Percentiles rank a stretch among this genome's conserved stretches.
phyloP scores from a whole-genome alignment of 2,113 vertebrate species.

The Marcusenius ussheri region DNA sequence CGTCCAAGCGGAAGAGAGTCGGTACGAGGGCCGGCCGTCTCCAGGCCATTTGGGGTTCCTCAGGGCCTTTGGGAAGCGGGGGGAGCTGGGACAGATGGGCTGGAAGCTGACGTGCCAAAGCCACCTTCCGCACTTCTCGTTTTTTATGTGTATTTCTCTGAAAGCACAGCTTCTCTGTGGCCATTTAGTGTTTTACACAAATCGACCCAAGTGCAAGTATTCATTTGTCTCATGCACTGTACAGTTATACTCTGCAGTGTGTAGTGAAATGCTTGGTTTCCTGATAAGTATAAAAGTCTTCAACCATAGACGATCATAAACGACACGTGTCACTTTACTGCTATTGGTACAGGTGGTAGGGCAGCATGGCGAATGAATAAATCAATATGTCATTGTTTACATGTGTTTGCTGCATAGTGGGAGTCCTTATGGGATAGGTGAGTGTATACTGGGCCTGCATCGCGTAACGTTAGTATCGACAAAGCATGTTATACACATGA shows the following conservation, averaged over 20 bases:
- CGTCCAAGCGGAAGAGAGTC: constrained; percentile 10
- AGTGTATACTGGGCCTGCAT: not conserved
- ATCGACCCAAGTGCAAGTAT: not conserved
- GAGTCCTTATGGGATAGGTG: not conserved
- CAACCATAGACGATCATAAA: not conserved
- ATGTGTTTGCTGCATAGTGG: not conserved
- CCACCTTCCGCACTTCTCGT: not conserved
- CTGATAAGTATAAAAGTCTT: not conserved
- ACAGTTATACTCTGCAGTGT: not conserved
- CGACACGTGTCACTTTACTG: not conserved
- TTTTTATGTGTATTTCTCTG: not conserved
- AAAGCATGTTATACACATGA: not conserved
- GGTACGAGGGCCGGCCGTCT: not conserved
- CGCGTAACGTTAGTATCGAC: not conserved
- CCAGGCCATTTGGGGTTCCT: not conserved
- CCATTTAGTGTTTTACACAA: not conserved
- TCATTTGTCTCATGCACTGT: not conserved
- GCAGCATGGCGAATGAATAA: not conserved
- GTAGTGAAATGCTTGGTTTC: not conserved
- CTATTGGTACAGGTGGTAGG: not conserved
- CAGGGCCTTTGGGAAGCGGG: not conserved
- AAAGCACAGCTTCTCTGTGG: not conserved
- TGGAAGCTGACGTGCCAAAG: not conserved
- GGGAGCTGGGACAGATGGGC: not conserved
- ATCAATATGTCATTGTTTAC: not conserved